Base-by-base conservation (phyloP, 2,888 invertebrate genomes). In the Fabriciana adippe region DNA sequence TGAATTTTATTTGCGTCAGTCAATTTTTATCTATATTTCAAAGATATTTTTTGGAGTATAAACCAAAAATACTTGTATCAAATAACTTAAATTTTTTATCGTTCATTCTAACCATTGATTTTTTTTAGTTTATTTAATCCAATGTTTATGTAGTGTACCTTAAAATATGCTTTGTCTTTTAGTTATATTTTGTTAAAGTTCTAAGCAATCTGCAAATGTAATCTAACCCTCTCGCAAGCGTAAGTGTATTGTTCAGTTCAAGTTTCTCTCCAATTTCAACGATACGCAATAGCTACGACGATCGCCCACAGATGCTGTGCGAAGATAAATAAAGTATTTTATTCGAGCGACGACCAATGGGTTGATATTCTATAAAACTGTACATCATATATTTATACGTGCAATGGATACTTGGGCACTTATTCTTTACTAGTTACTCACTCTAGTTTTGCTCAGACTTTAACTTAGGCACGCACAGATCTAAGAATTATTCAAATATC, bases 261-360 rank as follows among this genome's bases (percentile, higher is more conserved):
- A 67, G 47, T 62, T 65, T 35, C 26, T 26, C n/a, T 61, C 51
- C 50, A 61, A 62, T 67, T 62, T 64, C 54, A 62, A 8, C 48
- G 48, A 59, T 60, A 35, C 64, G 59, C 60, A 68, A 68, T 50
- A 50, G 68, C 64, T 68, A 18, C 55, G 47, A 59, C 41, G 47
- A 57, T 67, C 47, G n/a, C 48, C 47, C 47, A 63, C 68, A 68
- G 55, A 64, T 64, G 64, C 59, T 45, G 55, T 55, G 48, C 11
- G 60, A 26, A n/a, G 21, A 60, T 60, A 68, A 60, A 50, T 59
- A 68, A 54, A 41, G 55, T 35, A 48, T 64, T 64, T 68, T 60
- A 68, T 64, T 60, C 16, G 21, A 21, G n/a, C 31, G 55, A 47
- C 54, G n/a, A 48, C 18, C 18, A 60, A 61, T 31, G 6, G 2